A percentile compares a stretch with the other conserved stretches of the same genome.
Conservation (phyloP, 1,140 invertebrate species). For the Kradibia gibbosae region DNA sequence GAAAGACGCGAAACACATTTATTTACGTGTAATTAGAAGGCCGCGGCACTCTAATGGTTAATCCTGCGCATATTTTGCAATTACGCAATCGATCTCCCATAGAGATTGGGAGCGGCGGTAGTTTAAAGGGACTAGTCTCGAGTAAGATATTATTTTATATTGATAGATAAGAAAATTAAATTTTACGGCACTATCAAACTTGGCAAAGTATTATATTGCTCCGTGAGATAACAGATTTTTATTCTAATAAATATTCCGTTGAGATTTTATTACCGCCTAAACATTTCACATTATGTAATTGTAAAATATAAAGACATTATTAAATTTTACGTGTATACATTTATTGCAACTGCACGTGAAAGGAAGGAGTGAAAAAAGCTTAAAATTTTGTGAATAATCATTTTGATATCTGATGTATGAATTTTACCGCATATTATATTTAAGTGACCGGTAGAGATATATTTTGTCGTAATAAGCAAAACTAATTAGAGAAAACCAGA, state of each 20-base stretch:
- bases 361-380: not conserved
- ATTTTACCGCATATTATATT: not conserved
- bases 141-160: not conserved
- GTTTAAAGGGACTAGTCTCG: not conserved
- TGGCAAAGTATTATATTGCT: not conserved
- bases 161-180: not conserved
- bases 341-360: not conserved
- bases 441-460: not conserved
- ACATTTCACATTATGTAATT: not conserved
- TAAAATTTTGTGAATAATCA: not conserved
- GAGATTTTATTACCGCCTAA: not conserved
- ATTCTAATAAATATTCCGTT: not conserved
- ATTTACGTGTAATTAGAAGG: not conserved
- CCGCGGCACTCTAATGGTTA: not conserved
- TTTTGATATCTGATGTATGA: not conserved
- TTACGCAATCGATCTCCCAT: not conserved
- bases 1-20: too few species aligned
- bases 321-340: not conserved
- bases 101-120: not conserved
- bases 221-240: not conserved
- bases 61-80: not conserved
- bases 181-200: not conserved
- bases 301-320: not conserved
- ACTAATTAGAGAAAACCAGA: conserved; percentile 40
- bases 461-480: conserved; percentile 1